A percentile compares a stretch with the other conserved stretches of the same genome.
These are phyloP conservation scores for Spondyliosoma cantharus DNA, from an alignment of 2,797 vertebrate genomes.

Conservation along the genomic window DNA sequence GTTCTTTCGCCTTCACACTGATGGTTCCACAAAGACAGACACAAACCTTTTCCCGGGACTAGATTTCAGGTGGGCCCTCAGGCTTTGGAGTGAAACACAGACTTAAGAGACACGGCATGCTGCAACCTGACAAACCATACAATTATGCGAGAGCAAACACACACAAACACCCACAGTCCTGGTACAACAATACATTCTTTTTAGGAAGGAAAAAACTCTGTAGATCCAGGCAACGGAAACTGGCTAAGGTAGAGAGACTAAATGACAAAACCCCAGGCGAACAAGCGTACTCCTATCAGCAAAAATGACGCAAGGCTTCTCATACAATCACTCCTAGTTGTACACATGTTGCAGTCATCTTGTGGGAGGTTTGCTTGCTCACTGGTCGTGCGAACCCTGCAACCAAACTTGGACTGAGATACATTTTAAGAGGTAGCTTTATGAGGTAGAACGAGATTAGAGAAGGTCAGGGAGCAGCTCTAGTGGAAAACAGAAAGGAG, in stretches of 20 bases:
- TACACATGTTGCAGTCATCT: neutral
- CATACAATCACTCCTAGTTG: neutral
- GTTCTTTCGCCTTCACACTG: constrained; percentile 10
- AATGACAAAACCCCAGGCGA: constrained; percentile 2
- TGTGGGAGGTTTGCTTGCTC: constrained; percentile 12
- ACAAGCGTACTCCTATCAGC: constrained; percentile 8
- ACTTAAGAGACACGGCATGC: constrained; percentile 52
- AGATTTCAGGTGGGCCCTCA: constrained; percentile 16
- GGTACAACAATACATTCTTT: constrained; percentile 52
- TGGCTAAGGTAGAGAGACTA: neutral
- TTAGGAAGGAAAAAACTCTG: constrained; percentile 25
- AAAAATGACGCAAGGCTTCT: constrained; percentile 13
- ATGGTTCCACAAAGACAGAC: constrained; percentile 8
- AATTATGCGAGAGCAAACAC: constrained; percentile 45
- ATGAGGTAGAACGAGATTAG: constrained; percentile 29
- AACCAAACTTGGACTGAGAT: neutral
- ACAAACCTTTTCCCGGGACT: constrained; percentile 28
- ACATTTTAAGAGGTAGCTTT: constrained; percentile 32
- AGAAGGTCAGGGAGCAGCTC: neutral
- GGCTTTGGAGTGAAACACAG: constrained; percentile 43
- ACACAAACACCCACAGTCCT: constrained; percentile 17
- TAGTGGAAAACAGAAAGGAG: neutral
- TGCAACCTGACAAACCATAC: constrained; percentile 66
- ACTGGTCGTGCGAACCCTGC: neutral
- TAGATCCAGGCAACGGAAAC: constrained; percentile 26